phyloP scores from a whole-genome alignment of 1,140 invertebrate genomes.

The Drosophila murphyi region DNA sequence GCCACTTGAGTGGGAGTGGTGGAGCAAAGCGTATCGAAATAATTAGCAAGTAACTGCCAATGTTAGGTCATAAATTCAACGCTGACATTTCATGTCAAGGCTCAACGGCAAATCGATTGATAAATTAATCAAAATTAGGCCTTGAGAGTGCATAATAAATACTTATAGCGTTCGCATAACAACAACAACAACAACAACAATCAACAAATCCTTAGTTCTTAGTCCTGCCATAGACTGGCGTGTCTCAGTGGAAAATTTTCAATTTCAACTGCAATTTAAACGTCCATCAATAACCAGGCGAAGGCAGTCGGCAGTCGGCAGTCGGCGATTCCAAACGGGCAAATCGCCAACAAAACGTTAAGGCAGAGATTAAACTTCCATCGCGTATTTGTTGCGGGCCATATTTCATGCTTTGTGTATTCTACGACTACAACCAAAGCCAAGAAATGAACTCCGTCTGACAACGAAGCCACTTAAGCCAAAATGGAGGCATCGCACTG shows the following conservation, averaged over 20 bases:
- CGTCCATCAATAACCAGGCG: slow-evolving; percentile 65
- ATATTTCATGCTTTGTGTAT: slow-evolving; percentile 49
- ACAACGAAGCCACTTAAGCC: slow-evolving; percentile 80
- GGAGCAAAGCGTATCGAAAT: slow-evolving; percentile 15
- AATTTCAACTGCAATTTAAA: slow-evolving; percentile 80
- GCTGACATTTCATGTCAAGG: slow-evolving; percentile 78
- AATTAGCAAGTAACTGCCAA: slow-evolving; percentile 58
- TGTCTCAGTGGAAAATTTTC: slow-evolving; percentile 44
- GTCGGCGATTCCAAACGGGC: neutral
- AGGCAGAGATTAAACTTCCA: slow-evolving; percentile 55
- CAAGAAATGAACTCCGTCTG: slow-evolving; percentile 58
- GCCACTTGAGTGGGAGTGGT: slow-evolving; percentile 32
- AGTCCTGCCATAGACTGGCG: slow-evolving; percentile 11
- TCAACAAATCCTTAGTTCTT: slow-evolving; percentile 16
- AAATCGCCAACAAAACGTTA: slow-evolving; percentile 40
- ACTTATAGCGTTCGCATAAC: slow-evolving; percentile 66
- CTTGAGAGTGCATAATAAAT: slow-evolving; percentile 77
- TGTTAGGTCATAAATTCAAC: slow-evolving; percentile 67
- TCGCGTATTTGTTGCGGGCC: slow-evolving; percentile 35
- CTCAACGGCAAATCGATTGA: slow-evolving; percentile 72
- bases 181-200: slow-evolving; percentile 12
- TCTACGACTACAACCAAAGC: slow-evolving; percentile 7
- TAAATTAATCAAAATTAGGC: slow-evolving; percentile 78
- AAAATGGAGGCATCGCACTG: slow-evolving; percentile 30
- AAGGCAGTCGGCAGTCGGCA: neutral